phyloP scores from a whole-genome alignment of 2,888 invertebrate species.

The Sphaeridia pumilis region DNA sequence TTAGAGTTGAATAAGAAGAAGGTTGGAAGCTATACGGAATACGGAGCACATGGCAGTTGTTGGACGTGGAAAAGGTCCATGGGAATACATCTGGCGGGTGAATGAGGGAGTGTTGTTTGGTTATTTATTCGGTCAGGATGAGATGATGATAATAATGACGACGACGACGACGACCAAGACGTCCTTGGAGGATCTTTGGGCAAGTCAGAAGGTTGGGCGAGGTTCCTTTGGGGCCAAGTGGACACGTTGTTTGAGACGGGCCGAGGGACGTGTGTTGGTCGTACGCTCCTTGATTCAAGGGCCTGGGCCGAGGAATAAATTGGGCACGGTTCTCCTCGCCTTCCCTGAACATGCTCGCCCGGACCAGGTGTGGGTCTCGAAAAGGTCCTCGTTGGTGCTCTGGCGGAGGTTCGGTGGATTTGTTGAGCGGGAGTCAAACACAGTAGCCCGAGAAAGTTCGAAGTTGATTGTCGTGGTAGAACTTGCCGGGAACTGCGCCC shows the following conservation, averaged over 20 bases:
- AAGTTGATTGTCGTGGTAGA: conserved; percentile 66
- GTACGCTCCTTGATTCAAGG: not conserved
- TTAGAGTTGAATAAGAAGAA: too few relatives aligned
- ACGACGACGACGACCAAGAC: too few relatives aligned
- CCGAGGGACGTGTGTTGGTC: not conserved
- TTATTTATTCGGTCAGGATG: too few relatives aligned
- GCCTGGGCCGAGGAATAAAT: not conserved
- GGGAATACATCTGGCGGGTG: conserved; percentile 16
- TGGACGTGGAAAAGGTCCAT: conserved; percentile 12
- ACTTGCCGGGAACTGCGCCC: conserved; percentile 66
- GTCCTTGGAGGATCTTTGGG: not conserved
- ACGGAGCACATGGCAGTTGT: too few relatives aligned
- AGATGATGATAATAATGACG: not conserved
- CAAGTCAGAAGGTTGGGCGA: not conserved
- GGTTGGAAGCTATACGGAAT: too few relatives aligned
- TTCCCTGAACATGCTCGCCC: not conserved
- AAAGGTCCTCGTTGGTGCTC: not conserved
- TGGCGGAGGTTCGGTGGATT: not conserved
- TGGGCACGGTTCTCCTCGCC: not conserved
- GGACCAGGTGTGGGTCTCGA: not conserved
- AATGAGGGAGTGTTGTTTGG: too few relatives aligned
- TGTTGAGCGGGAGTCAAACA: conserved; percentile 40
- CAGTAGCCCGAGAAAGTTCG: conserved; percentile 80
- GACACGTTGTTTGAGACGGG: not conserved
- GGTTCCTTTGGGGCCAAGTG: not conserved